These are phyloP conservation scores for Drosophila nigricruria DNA, from an alignment of 2,888 invertebrate genomes.

Conservation along the genomic window DNA sequence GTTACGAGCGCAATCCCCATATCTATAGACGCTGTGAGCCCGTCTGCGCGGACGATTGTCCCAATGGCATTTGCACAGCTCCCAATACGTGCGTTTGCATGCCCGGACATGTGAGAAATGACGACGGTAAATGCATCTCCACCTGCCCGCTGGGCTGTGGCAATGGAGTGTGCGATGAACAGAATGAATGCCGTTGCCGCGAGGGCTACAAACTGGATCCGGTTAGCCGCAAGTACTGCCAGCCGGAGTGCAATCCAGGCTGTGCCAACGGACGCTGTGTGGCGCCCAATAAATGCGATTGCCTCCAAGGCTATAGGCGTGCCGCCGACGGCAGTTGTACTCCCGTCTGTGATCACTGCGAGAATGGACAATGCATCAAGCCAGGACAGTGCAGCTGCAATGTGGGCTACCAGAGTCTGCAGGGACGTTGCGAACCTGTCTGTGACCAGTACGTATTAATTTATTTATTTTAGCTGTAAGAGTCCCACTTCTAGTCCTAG, in stretches of 20 bases:
- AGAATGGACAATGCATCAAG: conserved; percentile 87
- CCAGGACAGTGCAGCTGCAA: conserved; percentile 88
- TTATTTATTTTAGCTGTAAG: neutral
- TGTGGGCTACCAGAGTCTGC: conserved; percentile 86
- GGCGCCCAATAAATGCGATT: conserved; percentile 80
- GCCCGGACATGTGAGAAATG: conserved; percentile 83
- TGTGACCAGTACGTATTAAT: conserved; percentile 76
- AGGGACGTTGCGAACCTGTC: conserved; percentile 82
- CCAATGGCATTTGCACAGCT: conserved; percentile 86
- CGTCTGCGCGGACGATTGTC: conserved; percentile 85
- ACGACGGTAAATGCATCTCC: conserved; percentile 86
- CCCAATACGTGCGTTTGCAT: conserved; percentile 86
- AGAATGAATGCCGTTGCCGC: conserved; percentile 81
- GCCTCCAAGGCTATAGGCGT: conserved; percentile 72
- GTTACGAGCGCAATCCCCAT: conserved; percentile 87
- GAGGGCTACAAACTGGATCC: conserved; percentile 84
- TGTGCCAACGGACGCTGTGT: conserved; percentile 79
- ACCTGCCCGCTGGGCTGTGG: conserved; percentile 90
- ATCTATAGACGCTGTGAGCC: conserved; percentile 83
- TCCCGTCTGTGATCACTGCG: conserved; percentile 84
- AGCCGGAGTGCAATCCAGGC: conserved; percentile 80
- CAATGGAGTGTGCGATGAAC: conserved; percentile 85
- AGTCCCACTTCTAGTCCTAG: neutral
- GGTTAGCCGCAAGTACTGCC: conserved; percentile 76
- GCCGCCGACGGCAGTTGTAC: conserved; percentile 78